Conservation (phyloP, 2,888 invertebrate genomes). For the Flexamia atlantica region DNA sequence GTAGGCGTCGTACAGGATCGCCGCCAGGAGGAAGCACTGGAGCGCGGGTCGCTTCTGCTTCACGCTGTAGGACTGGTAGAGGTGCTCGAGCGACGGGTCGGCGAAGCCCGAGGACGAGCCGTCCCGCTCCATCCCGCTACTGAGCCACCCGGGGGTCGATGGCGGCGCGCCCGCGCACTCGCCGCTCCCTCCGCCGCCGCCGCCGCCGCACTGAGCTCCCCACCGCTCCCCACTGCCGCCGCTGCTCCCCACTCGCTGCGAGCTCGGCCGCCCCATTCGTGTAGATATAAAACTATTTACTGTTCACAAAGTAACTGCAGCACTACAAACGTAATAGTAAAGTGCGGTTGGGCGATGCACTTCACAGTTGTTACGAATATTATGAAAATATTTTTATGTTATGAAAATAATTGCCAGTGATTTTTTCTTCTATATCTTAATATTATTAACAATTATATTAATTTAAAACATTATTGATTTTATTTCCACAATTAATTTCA, state of each 20-base stretch:
- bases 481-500: too few relatives aligned
- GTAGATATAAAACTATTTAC: too few relatives aligned
- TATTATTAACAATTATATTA: too few relatives aligned
- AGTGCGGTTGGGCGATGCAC: too few relatives aligned
- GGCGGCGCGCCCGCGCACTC: slow-evolving; percentile 45
- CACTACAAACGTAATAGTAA: too few relatives aligned
- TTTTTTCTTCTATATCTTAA: too few relatives aligned
- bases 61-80: slow-evolving; percentile 85
- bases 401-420: too few relatives aligned
- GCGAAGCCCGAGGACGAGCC: slow-evolving; percentile 49
- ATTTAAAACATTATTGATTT: too few relatives aligned
- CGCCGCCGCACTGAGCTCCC: not conserved
- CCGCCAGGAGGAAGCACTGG: slow-evolving; percentile 82
- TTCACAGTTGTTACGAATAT: too few relatives aligned
- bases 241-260: not conserved
- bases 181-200: not conserved
- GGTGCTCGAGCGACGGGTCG: slow-evolving; percentile 75
- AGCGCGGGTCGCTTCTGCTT: slow-evolving; percentile 85
- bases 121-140: slow-evolving; percentile 58
- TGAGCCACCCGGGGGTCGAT: slow-evolving; percentile 73
- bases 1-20: slow-evolving; percentile 82
- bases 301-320: too few relatives aligned
- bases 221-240: not conserved
- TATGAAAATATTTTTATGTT: too few relatives aligned
- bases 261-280: too few relatives aligned